Evolutionary conservation across 1,140 invertebrate species (phyloP).

Genomic region (Glossosoma conforme): DNA sequence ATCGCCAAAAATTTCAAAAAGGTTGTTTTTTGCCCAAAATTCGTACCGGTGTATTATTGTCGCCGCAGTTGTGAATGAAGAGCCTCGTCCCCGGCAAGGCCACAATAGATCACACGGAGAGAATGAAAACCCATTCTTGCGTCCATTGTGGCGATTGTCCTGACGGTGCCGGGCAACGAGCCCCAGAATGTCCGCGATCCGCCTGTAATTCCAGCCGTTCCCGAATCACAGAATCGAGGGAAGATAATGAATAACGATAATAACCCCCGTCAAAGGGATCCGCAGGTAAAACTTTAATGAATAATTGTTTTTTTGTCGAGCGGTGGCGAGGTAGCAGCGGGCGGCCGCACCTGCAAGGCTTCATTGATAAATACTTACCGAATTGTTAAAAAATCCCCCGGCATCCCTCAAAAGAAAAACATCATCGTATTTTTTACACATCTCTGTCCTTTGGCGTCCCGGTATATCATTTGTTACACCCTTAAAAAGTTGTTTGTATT

Average conservation of each 20-base stretch:
- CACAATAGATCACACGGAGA: constrained; percentile 23
- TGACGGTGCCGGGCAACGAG: too few species aligned
- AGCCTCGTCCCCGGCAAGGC: constrained; percentile 13
- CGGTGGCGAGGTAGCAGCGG: constrained; percentile 1
- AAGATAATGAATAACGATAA: too few species aligned
- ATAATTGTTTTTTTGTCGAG: constrained; percentile 23
- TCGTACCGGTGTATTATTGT: constrained; percentile 14
- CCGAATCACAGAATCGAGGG: too few species aligned
- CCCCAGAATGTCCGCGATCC: too few species aligned
- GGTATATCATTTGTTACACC: constrained; percentile 26
- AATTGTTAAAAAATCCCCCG: constrained; percentile 15
- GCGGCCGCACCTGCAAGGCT: constrained; percentile 22
- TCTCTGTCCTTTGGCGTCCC: constrained; percentile 9
- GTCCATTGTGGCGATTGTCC: constrained; percentile 12
- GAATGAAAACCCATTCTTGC: constrained; percentile 26
- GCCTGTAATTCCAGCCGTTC: too few species aligned
- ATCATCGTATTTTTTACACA: constrained; percentile 24
- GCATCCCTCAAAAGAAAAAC: constrained; percentile 11
- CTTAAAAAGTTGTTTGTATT: constrained; percentile 22
- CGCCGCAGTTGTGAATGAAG: constrained; percentile 16
- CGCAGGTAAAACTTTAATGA: constrained; percentile 26
- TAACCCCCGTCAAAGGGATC: constrained; percentile 13
- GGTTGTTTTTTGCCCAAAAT: constrained; percentile 7
- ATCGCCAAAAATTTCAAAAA: constrained; percentile 13
- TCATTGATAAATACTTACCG: constrained; percentile 29